Percentiles rank a stretch among this genome's conserved stretches.
Evolutionary conservation across 1,140 invertebrate species (phyloP).

Genomic region (Eubasilissa regina): DNA sequence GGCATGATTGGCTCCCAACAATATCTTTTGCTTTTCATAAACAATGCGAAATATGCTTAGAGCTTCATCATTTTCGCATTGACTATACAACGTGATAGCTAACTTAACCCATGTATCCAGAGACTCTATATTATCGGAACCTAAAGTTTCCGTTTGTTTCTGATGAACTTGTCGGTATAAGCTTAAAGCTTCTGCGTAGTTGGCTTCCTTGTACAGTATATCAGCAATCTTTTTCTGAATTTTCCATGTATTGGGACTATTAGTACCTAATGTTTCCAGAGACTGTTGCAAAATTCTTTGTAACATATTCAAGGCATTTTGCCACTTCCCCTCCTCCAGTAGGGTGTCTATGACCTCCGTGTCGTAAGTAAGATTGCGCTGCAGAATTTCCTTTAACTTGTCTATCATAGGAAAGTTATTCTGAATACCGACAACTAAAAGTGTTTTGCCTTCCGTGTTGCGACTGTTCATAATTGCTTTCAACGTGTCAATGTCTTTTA

Average conservation of each 20-base stretch:
- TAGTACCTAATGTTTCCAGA: neutral
- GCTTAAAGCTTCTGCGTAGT: neutral
- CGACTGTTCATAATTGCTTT: neutral
- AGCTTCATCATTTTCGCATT: neutral
- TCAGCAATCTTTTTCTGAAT: neutral
- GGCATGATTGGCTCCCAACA: neutral
- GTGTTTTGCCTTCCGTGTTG: neutral
- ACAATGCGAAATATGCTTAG: neutral
- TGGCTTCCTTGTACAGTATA: neutral
- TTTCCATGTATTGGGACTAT: neutral
- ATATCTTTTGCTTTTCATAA: neutral
- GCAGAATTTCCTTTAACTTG: neutral
- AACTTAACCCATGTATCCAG: neutral
- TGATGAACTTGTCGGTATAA: neutral
- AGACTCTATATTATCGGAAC: neutral
- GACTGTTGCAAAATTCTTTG: neutral
- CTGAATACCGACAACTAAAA: neutral
- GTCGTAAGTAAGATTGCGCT: neutral
- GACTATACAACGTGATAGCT: neutral
- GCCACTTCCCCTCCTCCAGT: neutral
- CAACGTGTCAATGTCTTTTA: neutral
- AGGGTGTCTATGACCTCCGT: neutral
- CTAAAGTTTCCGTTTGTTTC: neutral
- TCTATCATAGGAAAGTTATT: neutral
- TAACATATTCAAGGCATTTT: neutral